Conservation (phyloP, 2,797 vertebrate genomes). For the Pipistrellus nathusii region DNA sequence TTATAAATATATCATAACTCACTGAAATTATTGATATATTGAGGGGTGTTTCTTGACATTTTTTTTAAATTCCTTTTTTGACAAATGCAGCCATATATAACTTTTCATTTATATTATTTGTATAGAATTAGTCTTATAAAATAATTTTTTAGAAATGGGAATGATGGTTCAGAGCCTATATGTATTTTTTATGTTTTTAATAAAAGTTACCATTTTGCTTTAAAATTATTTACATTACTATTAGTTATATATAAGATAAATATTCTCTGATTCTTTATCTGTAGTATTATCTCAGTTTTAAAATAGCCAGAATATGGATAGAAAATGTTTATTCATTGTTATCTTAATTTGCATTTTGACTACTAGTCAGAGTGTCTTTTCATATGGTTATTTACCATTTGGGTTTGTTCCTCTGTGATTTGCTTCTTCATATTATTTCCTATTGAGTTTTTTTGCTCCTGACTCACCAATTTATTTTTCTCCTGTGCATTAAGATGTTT, state of each 20-base stretch:
- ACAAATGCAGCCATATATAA: not conserved
- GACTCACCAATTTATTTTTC: not conserved
- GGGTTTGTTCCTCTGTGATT: not conserved
- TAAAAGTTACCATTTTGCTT: not conserved
- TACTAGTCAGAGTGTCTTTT: conserved; percentile 51
- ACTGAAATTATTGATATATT: not conserved
- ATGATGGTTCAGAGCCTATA: not conserved
- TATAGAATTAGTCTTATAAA: not conserved
- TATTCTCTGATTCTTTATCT: not conserved
- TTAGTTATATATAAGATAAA: not conserved
- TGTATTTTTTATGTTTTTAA: conserved; percentile 1
- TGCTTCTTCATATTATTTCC: not conserved
- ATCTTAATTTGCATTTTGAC: conserved; percentile 42
- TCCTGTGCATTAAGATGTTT: not conserved
- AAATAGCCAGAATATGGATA: not conserved
- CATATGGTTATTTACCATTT: conserved; percentile 34
- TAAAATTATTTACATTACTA: not conserved
- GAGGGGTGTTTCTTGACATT: not conserved
- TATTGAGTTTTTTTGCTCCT: not conserved
- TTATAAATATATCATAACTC: not conserved
- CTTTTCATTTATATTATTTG: not conserved
- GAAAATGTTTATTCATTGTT: not conserved
- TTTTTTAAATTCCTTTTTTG: not conserved
- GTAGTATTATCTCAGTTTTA: not conserved
- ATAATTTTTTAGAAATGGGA: not conserved